These are phyloP conservation scores for Tachycineta bicolor DNA, from an alignment of 2,113 vertebrate genomes.

Conservation along the genomic window DNA sequence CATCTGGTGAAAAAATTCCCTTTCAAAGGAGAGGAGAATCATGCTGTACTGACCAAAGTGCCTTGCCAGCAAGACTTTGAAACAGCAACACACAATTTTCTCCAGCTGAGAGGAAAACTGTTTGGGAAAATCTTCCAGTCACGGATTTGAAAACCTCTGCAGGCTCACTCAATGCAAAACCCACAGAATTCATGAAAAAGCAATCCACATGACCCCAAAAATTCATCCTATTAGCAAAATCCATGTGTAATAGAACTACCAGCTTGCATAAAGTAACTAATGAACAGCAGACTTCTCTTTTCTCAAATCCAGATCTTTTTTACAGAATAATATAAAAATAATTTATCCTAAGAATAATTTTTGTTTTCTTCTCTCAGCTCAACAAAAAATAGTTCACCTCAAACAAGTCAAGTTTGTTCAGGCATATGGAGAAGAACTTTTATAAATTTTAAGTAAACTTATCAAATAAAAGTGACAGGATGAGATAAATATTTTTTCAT, in stretches of 20 bases:
- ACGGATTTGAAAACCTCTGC: slow-evolving; percentile 8
- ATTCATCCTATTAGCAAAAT: background rate
- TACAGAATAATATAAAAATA: background rate
- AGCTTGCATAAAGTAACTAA: background rate
- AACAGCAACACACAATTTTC: background rate
- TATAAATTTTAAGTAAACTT: background rate
- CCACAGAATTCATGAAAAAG: background rate
- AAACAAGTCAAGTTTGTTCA: background rate
- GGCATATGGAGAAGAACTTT: background rate
- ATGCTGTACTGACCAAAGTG: background rate
- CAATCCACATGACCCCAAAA: background rate
- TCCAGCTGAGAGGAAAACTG: slow-evolving; percentile 18
- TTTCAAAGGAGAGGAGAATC: background rate
- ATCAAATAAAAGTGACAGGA: background rate
- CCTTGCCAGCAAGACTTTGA: background rate
- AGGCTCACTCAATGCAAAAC: background rate
- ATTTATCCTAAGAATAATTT: background rate
- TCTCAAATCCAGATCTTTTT: background rate
- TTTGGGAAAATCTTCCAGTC: background rate
- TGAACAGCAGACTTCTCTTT: background rate
- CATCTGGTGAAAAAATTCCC: background rate
- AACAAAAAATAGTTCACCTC: background rate
- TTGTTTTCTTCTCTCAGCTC: background rate
- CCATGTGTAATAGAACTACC: background rate
- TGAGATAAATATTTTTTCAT: background rate